These are phyloP conservation scores for Pelecanus crispus DNA, from an alignment of 2,113 vertebrate genomes.

Conservation along the genomic window DNA sequence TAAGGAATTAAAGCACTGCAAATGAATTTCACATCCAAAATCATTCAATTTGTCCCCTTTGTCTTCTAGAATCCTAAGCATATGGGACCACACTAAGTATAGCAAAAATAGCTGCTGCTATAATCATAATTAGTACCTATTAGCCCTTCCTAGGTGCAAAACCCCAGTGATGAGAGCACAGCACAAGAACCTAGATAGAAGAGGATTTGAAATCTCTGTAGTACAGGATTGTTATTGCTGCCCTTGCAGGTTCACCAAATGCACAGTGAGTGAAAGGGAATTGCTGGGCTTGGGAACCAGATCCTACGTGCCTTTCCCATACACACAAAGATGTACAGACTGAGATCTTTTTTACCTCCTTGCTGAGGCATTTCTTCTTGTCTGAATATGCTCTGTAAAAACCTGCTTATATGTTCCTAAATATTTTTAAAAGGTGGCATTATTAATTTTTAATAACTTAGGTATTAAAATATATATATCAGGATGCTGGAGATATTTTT, in stretches of 20 bases:
- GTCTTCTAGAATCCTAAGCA: slow-evolving; percentile 57
- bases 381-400: neutral
- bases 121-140: slow-evolving; percentile 56
- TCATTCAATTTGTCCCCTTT: slow-evolving; percentile 59
- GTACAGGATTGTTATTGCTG: slow-evolving; percentile 38
- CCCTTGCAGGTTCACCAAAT: slow-evolving; percentile 45
- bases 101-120: slow-evolving; percentile 58
- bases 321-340: slow-evolving; percentile 51
- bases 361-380: neutral
- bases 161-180: slow-evolving; percentile 41
- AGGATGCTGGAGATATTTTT: neutral
- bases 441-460: neutral
- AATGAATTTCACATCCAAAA: slow-evolving; percentile 70
- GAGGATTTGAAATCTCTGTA: slow-evolving; percentile 43
- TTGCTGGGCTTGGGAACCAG: slow-evolving; percentile 46
- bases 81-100: slow-evolving; percentile 56
- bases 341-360: slow-evolving; percentile 57
- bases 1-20: slow-evolving; percentile 67
- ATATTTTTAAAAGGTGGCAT: neutral
- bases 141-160: slow-evolving; percentile 61
- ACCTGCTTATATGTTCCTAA: neutral
- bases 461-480: neutral
- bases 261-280: slow-evolving; percentile 25
- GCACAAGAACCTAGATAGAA: slow-evolving; percentile 36
- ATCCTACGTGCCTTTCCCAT: slow-evolving; percentile 41